phyloP scores from a whole-genome alignment of 2,113 vertebrate species.

The Osmerus eperlanus region DNA sequence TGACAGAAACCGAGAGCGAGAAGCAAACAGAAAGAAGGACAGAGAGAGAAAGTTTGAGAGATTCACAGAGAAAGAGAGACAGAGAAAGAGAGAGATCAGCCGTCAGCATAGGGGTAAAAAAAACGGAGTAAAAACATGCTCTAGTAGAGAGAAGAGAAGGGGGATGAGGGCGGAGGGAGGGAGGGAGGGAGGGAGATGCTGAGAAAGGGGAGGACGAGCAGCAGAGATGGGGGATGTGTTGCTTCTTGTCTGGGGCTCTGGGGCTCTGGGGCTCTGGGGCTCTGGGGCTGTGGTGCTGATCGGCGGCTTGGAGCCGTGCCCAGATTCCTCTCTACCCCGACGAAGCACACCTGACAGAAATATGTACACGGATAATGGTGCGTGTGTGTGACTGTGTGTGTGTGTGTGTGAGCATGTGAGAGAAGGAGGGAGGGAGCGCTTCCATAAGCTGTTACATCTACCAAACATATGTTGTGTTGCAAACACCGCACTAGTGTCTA shows the following conservation, averaged over 20 bases:
- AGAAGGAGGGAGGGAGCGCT: slow-evolving; percentile 10
- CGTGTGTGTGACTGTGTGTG: slow-evolving; percentile 7
- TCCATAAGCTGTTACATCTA: neutral
- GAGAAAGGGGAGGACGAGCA: slow-evolving; percentile 25
- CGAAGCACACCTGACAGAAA: slow-evolving; percentile 81
- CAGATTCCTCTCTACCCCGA: slow-evolving; percentile 69
- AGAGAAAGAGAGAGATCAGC: neutral
- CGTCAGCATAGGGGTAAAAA: neutral
- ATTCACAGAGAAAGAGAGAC: neutral
- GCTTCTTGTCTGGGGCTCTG: slow-evolving; percentile 65
- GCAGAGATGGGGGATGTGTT: slow-evolving; percentile 64
- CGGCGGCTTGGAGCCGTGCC: slow-evolving; percentile 68
- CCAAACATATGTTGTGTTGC: neutral
- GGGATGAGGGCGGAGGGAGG: neutral
- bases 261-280: slow-evolving; percentile 50
- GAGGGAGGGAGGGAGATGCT: slow-evolving; percentile 4
- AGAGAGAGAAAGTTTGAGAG: neutral
- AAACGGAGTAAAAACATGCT: slow-evolving; percentile 31
- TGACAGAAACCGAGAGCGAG: too few species aligned
- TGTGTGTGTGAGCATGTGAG: slow-evolving; percentile 27
- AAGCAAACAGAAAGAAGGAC: neutral
- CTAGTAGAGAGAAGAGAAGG: neutral
- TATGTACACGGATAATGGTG: slow-evolving; percentile 66
- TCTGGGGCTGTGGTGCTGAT: slow-evolving; percentile 58
- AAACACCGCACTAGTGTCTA: neutral